phyloP scores from a whole-genome alignment of 1,140 invertebrate genomes.

The Laupala kohalensis region DNA sequence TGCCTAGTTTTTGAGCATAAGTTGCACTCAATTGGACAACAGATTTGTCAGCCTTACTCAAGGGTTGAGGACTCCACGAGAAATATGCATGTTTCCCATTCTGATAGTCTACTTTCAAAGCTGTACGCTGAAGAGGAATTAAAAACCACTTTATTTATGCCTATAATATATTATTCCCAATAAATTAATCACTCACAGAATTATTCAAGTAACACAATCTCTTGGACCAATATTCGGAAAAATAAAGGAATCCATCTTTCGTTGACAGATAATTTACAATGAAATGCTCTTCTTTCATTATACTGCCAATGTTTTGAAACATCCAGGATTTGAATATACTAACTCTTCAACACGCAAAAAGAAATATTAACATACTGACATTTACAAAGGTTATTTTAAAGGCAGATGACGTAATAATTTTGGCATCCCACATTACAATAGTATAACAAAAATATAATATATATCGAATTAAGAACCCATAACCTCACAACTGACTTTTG shows the following conservation, averaged over 20 bases:
- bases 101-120: conserved; percentile 12
- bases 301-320: background rate
- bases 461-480: background rate
- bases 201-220: conserved; percentile 3
- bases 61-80: conserved; percentile 13
- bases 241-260: conserved; percentile 19
- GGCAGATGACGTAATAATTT: background rate
- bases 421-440: too few relatives aligned
- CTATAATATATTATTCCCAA: background rate
- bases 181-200: conserved; percentile 2
- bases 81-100: conserved; percentile 14
- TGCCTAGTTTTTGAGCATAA: conserved; percentile 18
- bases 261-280: conserved; percentile 15
- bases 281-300: conserved; percentile 18
- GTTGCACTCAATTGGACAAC: conserved; percentile 20
- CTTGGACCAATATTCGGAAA: conserved; percentile 13
- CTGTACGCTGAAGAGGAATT: too few relatives aligned
- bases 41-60: conserved; percentile 4
- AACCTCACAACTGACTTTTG: background rate
- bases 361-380: background rate
- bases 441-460: too few relatives aligned
- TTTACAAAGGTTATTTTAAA: background rate
- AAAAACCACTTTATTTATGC: conserved; percentile 1
- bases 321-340: background rate
- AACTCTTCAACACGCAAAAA: background rate